These are phyloP conservation scores for Lepus oiostolus DNA, from an alignment of 2,797 vertebrate genomes.

Conservation along the genomic window DNA sequence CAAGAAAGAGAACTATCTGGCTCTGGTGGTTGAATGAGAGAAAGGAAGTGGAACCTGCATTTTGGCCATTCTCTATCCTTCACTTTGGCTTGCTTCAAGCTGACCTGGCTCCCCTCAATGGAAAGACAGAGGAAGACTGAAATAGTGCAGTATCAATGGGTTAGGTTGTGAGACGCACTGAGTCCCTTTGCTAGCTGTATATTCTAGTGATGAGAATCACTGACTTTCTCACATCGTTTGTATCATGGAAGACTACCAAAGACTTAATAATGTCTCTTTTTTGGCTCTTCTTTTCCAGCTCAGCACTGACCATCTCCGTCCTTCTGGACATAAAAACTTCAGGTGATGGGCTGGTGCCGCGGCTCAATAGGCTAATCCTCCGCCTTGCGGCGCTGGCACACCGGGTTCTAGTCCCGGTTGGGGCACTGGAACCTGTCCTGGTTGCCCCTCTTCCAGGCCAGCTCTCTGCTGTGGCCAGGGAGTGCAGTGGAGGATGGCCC, in stretches of 20 bases:
- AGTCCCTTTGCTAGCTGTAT: background rate
- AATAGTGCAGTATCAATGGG: background rate
- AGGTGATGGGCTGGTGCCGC: too few relatives aligned
- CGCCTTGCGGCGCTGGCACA: too few relatives aligned
- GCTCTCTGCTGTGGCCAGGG: too few relatives aligned
- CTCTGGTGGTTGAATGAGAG: background rate
- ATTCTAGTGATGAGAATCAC: background rate
- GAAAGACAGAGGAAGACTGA: background rate
- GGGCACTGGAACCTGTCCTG: too few relatives aligned
- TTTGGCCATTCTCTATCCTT: background rate
- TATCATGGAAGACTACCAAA: background rate
- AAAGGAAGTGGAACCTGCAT: background rate
- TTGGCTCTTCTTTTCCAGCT: background rate
- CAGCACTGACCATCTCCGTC: background rate
- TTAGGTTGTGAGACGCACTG: background rate
- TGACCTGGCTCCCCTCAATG: background rate
- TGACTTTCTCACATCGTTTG: background rate
- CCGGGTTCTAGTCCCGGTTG: too few relatives aligned
- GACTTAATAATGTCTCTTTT: background rate
- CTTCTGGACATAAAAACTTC: background rate
- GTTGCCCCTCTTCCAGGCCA: too few relatives aligned
- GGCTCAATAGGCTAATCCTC: too few relatives aligned
- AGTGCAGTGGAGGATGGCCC: too few relatives aligned
- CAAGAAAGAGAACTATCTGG: background rate
- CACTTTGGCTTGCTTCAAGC: slow-evolving; percentile 13